phyloP scores from a whole-genome alignment of 2,888 invertebrate genomes.

The Malthinus seriepunctatus region DNA sequence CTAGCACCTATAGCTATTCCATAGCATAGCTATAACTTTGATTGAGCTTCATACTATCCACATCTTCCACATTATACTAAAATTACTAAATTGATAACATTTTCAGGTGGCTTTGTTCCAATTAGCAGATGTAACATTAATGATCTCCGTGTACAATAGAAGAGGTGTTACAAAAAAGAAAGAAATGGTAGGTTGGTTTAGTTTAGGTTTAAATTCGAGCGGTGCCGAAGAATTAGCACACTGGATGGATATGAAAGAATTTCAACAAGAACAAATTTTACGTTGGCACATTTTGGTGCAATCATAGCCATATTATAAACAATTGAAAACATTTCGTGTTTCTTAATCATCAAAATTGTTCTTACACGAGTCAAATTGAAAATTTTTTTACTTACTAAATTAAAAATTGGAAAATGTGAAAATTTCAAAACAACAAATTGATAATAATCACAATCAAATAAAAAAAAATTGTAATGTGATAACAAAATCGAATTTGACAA shows the following conservation, averaged over 20 bases:
- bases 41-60: no score
- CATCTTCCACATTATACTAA: no score
- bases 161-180: slow-evolving; percentile 91
- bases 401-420: not conserved
- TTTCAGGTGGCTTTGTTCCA: slow-evolving; percentile 90
- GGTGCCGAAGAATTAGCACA: slow-evolving; percentile 90
- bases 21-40: no score
- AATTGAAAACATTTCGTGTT: not conserved
- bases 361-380: not conserved
- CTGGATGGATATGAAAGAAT: slow-evolving; percentile 92
- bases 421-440: not conserved
- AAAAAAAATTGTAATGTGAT: slow-evolving; percentile 43
- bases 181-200: slow-evolving; percentile 97
- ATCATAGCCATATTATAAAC: slow-evolving; percentile 52
- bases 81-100: not conserved
- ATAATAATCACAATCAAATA: slow-evolving; percentile 13
- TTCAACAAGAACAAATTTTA: slow-evolving; percentile 86
- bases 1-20: no score
- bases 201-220: slow-evolving; percentile 87
- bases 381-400: slow-evolving; percentile 4
- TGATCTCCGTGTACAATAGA: slow-evolving; percentile 91
- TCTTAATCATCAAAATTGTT: not conserved
- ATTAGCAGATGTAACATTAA: slow-evolving; percentile 90
- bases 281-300: slow-evolving; percentile 92
- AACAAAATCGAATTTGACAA: slow-evolving; percentile 45